Conservation (phyloP, 2,113 vertebrate genomes). For the Asarcornis scutulata region DNA sequence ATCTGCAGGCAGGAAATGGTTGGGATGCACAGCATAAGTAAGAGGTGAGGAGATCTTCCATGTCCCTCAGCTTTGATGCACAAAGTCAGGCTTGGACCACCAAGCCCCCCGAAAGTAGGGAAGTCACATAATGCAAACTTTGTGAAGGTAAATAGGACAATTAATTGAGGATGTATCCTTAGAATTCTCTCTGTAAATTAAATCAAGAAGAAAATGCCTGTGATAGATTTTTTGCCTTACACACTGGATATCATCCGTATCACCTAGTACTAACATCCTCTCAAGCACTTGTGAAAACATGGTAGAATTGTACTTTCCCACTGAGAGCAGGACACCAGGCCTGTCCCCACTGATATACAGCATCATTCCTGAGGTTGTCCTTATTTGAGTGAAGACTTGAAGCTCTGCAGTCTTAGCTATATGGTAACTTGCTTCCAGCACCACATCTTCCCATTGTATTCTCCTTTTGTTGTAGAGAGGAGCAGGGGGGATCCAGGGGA, state of each 20-base stretch:
- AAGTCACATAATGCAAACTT: not conserved
- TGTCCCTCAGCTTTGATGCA: not conserved
- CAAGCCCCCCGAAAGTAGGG: not conserved
- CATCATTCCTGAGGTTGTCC: not conserved
- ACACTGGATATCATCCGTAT: not conserved
- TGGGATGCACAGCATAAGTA: not conserved
- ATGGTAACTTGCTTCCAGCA: not conserved
- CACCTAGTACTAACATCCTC: not conserved
- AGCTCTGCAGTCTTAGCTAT: not conserved
- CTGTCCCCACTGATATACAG: not conserved
- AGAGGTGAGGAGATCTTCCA: not conserved
- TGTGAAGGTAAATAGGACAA: not conserved
- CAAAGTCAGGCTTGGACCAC: not conserved
- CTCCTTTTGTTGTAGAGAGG: not conserved
- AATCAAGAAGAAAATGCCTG: not conserved
- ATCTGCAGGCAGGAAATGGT: not conserved
- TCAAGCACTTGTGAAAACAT: not conserved
- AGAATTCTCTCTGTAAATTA: not conserved
- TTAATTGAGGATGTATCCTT: not conserved
- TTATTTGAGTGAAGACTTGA: not conserved
- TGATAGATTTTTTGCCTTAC: not conserved
- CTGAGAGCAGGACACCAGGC: not conserved
- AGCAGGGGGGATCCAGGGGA: not conserved
- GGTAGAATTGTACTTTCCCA: not conserved
- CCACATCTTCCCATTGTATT: not conserved